Evolutionary conservation across 2,888 invertebrate species (phyloP).

Genomic region (Eupithecia tripunctaria): DNA sequence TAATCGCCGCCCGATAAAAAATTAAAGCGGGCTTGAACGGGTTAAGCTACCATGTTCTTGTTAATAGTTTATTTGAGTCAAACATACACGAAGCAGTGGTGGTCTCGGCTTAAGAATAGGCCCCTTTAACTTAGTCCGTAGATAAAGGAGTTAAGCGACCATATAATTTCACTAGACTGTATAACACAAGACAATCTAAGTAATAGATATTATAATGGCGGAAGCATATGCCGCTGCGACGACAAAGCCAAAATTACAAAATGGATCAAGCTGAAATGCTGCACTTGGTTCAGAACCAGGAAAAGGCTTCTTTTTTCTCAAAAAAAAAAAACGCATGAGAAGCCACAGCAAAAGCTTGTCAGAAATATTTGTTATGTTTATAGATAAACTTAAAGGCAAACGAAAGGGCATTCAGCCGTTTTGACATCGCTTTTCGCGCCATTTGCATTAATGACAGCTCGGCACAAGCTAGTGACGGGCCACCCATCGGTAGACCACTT

Average conservation of each 20-base stretch:
- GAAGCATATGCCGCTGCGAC: background rate
- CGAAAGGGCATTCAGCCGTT: constrained; percentile 8
- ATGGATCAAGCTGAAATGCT: background rate
- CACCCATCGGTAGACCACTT: constrained; percentile 27
- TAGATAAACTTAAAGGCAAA: background rate
- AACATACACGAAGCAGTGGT: background rate
- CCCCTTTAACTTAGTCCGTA: background rate
- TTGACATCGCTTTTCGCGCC: constrained; percentile 15
- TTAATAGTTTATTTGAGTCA: constrained; percentile 14
- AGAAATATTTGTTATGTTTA: background rate
- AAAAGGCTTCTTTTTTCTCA: no score
- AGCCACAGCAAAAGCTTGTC: background rate
- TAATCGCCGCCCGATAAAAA: constrained; percentile 76
- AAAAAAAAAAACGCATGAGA: background rate
- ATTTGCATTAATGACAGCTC: constrained; percentile 23
- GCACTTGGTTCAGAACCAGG: background rate
- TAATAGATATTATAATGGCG: no score
- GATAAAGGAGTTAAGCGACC: background rate
- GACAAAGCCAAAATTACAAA: background rate
- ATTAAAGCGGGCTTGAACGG: constrained; percentile 42
- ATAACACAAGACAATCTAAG: no score
- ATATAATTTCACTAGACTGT: background rate
- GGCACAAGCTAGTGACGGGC: constrained; percentile 24
- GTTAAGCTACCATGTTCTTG: constrained; percentile 35
- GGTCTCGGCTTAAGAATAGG: background rate